Base-by-base conservation (phyloP, 30 jellyfish, hydroid and myxozoan genomes). In the Catostylus mosaicus region DNA sequence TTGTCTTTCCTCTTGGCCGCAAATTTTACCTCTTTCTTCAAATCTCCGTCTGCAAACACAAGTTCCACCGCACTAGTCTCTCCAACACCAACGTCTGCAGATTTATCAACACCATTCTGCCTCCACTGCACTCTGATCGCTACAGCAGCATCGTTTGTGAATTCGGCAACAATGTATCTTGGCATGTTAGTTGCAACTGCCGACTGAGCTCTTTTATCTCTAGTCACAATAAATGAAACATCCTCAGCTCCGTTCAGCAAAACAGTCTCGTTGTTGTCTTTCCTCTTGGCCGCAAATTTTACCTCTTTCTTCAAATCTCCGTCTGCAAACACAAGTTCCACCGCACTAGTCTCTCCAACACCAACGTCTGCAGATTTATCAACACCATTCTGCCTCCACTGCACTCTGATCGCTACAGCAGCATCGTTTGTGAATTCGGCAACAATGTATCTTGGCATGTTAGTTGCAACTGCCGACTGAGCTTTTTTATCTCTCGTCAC, bases 1-100 rank as follows among this genome's bases (percentile, higher is more conserved):
- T 52, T 32, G 43, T 43, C 69, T 45, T 72, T 72, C 27, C 69
- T 31, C 54, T 72, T 72, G 8, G 84, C 84, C 20, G 84, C 31
- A 37, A 72, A 72, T 72, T 27, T 22, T 12, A 72, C 54, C 33
- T 35, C 68, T 43, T 32, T 40, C 10, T 3, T 8, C 32, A 60
- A 20, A 47, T 72, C 71, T 22, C 57, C 57, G 18, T 56, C 84
- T 43, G 38, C 54, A 8, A 31, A 24, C 22, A 30, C 70, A 45
- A 72, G 31, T 22, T 31, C 43, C 48, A 2, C 5, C 1, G 23
- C 68, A 46, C n/a, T 11, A 4, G 26, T 72, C 26, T 46, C 46
- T 72, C 84, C 84, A 4, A 29, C 40, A 7, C 12, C 71, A 26
- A 72, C 40, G 3, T 72, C 84, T 9, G 16, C 26, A 16, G 32